Conservation (phyloP, 2,888 invertebrate genomes). For the Anaspis maculata region DNA sequence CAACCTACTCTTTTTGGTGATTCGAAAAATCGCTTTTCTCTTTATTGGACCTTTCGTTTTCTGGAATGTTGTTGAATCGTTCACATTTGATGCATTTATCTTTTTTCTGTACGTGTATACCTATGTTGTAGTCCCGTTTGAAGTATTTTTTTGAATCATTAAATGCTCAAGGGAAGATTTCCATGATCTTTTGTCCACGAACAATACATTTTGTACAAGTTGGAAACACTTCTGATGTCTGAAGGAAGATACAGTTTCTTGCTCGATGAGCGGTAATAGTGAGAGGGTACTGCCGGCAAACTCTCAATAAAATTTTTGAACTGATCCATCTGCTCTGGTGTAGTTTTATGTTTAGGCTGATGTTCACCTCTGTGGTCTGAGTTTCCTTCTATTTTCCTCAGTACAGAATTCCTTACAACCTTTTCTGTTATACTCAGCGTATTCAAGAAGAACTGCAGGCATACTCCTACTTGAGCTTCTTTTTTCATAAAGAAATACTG, state of each 20-base stretch:
- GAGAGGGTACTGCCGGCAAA: constrained; percentile 10
- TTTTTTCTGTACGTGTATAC: constrained; percentile 15
- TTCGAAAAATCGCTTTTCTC: constrained; percentile 4
- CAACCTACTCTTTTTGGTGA: constrained; percentile 1
- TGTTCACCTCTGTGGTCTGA: neutral
- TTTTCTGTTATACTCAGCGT: neutral
- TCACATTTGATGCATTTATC: constrained; percentile 15
- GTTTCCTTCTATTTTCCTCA: neutral
- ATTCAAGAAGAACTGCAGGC: neutral
- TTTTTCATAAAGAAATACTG: neutral
- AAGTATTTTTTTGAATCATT: neutral
- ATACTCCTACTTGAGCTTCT: neutral
- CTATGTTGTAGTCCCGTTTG: constrained; percentile 11
- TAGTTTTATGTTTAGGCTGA: neutral
- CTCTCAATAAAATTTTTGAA: neutral
- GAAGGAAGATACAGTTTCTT: constrained; percentile 6
- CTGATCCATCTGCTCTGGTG: neutral
- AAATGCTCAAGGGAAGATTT: constrained; percentile 1
- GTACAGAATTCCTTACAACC: neutral
- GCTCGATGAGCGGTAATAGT: constrained; percentile 7
- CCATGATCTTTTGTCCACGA: neutral
- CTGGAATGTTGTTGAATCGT: constrained; percentile 7
- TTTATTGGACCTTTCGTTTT: neutral
- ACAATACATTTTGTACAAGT: constrained; percentile 6
- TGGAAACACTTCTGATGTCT: constrained; percentile 3